Conservation (phyloP, 1,140 invertebrate species). For the Tetramorium parvispinum region DNA sequence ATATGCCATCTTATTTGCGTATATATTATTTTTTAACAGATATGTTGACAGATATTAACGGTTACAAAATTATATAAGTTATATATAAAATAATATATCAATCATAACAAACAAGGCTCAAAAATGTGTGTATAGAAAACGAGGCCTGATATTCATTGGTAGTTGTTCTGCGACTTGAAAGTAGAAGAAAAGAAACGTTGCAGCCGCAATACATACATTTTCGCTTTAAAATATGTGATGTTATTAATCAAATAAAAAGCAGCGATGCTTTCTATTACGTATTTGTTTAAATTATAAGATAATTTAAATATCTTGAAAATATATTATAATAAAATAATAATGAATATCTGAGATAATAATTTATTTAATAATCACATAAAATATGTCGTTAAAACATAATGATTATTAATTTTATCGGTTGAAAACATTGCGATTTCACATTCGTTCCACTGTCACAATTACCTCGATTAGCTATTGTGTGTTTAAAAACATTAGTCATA, state of each 20-base stretch:
- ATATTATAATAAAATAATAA: not conserved
- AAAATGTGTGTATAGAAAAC: not conserved
- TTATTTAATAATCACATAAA: not conserved
- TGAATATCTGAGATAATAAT: not conserved
- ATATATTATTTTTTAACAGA: not conserved
- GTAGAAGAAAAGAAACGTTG: not conserved
- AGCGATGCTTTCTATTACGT: conserved; percentile 11
- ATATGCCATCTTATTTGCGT: not conserved
- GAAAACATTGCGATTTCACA: conserved; percentile 30
- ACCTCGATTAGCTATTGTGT: conserved; percentile 4
- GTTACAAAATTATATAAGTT: not conserved
- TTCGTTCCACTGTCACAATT: conserved; percentile 34
- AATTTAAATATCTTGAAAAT: not conserved
- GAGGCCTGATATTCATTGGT: not conserved
- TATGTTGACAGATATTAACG: not conserved
- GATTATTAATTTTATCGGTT: not conserved
- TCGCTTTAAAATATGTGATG: not conserved
- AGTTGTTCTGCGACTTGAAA: not conserved
- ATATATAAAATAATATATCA: not conserved
- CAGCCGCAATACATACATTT: not conserved
- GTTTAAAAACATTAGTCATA: conserved; percentile 3
- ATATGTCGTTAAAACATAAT: not conserved
- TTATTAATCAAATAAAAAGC: conserved; percentile 27
- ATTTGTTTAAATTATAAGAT: not conserved
- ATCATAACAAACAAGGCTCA: not conserved